Conservation (phyloP, 2,113 vertebrate genomes). For the Procavia capensis region DNA sequence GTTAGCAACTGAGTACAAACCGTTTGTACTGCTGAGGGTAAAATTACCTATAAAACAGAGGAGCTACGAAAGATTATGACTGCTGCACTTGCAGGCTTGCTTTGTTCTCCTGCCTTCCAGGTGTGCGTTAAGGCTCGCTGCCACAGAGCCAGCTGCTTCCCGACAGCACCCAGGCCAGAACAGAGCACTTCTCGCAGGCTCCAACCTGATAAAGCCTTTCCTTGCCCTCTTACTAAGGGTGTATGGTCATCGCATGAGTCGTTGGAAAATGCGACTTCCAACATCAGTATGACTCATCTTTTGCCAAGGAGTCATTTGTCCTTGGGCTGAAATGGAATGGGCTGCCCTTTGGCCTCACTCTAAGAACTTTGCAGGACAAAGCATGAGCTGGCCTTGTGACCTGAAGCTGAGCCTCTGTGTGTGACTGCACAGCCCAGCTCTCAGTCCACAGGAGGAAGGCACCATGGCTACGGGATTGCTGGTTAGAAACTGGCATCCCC, state of each 20-base stretch:
- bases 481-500: not conserved
- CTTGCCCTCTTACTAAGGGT: too few species aligned
- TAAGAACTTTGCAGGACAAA: not conserved
- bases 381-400: not conserved
- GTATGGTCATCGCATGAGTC: not conserved
- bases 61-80: not conserved
- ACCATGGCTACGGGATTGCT: not conserved
- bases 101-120: not conserved
- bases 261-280: not conserved
- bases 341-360: not conserved
- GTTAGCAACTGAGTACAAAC: too few species aligned
- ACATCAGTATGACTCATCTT: not conserved
- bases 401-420: not conserved
- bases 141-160: not conserved
- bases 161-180: not conserved
- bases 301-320: not conserved
- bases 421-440: not conserved
- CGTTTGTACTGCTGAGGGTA: not conserved
- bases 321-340: not conserved
- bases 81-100: not conserved
- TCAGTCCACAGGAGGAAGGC: not conserved
- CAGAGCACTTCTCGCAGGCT: not conserved
- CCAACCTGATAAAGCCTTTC: too few species aligned
- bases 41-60: not conserved
- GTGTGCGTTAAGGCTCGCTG: not conserved